These are phyloP conservation scores for Hirtodrosophila confusa DNA, from an alignment of 2,888 invertebrate species.

Conservation along the genomic window DNA sequence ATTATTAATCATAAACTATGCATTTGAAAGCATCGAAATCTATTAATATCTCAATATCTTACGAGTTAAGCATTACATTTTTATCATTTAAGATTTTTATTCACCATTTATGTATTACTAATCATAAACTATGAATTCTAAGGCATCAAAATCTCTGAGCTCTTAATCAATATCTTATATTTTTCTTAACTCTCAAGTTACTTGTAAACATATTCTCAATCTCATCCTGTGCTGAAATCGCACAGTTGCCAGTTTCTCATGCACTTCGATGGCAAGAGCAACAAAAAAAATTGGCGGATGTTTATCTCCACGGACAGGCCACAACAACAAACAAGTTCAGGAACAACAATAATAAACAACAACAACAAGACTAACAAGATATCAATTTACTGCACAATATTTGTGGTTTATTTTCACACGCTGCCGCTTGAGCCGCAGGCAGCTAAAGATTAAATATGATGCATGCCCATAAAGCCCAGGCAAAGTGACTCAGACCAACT, in stretches of 20 bases:
- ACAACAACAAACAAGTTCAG: constrained; percentile 42
- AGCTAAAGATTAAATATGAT: constrained; percentile 51
- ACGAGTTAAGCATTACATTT: too few species aligned
- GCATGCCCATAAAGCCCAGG: constrained; percentile 31
- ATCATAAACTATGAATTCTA: too few species aligned
- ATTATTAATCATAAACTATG: too few species aligned
- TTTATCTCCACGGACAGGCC: constrained; percentile 46
- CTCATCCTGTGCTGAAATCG: constrained; percentile 32
- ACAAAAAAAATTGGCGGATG: constrained; percentile 52
- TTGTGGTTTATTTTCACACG: constrained; percentile 66
- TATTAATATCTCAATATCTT: neutral
- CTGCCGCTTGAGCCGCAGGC: constrained; percentile 32
- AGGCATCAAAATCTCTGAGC: neutral
- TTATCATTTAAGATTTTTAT: too few species aligned
- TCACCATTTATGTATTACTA: too few species aligned
- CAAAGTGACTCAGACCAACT: constrained; percentile 36
- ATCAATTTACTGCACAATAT: constrained; percentile 57
- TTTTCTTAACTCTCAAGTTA: constrained; percentile 10
- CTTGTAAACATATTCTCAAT: constrained; percentile 20
- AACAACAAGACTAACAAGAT: constrained; percentile 51
- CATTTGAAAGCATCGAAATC: neutral
- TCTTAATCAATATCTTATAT: constrained; percentile 3
- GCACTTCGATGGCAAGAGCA: constrained; percentile 14
- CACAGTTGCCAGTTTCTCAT: constrained; percentile 38
- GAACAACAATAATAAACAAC: constrained; percentile 17